These are phyloP conservation scores for Toxotes chatareus DNA, from an alignment of 2,113 vertebrate genomes.

Conservation along the genomic window DNA sequence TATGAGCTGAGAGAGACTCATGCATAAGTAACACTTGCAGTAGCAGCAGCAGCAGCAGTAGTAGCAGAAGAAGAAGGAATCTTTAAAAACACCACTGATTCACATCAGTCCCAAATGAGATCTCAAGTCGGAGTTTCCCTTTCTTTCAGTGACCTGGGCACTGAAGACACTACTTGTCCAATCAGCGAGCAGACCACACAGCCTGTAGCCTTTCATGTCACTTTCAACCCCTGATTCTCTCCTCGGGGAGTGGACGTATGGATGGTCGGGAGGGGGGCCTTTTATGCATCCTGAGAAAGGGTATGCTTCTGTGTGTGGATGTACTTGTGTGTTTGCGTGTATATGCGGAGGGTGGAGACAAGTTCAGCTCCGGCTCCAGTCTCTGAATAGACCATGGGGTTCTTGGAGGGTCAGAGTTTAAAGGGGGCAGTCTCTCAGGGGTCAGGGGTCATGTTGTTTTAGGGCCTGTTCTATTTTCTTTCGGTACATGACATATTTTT, in stretches of 20 bases:
- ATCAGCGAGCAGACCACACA: constrained; percentile 45
- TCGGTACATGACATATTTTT: constrained; percentile 88
- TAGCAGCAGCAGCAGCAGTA: constrained; percentile 80
- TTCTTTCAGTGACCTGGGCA: constrained; percentile 52
- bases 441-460: constrained; percentile 74
- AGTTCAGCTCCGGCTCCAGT: constrained; percentile 49
- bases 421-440: constrained; percentile 49
- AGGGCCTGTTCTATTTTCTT: constrained; percentile 89
- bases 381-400: constrained; percentile 40
- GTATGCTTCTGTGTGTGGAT: constrained; percentile 28
- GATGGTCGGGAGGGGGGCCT: background rate
- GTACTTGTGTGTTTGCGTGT: constrained; percentile 32
- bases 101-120: constrained; percentile 44
- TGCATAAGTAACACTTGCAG: constrained; percentile 88
- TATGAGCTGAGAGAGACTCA: constrained; percentile 74
- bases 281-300: constrained; percentile 79
- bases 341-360: constrained; percentile 25
- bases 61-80: constrained; percentile 59
- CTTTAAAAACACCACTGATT: constrained; percentile 58
- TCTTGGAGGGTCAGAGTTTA: background rate
- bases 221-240: constrained; percentile 42
- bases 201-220: constrained; percentile 40
- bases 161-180: constrained; percentile 39
- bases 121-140: constrained; percentile 34
- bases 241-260: constrained; percentile 30